Percentiles rank a stretch among this genome's conserved stretches.
Evolutionary conservation across 2,888 invertebrate genomes (phyloP).

Genomic region (Nemotelus pantherinus): DNA sequence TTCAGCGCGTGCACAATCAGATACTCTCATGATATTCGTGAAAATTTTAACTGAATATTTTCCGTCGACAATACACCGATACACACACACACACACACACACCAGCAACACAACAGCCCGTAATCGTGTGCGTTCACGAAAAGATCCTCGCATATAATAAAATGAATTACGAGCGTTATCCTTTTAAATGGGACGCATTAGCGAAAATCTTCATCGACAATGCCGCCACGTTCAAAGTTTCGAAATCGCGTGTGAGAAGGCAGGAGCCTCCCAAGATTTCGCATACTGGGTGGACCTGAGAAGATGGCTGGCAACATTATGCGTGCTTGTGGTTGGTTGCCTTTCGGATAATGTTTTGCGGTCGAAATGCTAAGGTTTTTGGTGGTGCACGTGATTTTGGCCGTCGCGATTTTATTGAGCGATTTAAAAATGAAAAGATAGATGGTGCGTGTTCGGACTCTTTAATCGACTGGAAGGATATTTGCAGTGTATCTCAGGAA

Average conservation of each 20-base stretch:
- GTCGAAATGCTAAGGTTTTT: neutral
- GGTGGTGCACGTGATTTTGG: conserved; percentile 23
- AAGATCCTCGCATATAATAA: neutral
- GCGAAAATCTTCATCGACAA: conserved; percentile 25
- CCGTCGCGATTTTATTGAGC: conserved; percentile 30
- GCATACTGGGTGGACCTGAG: neutral
- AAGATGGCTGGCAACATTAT: neutral
- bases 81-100: neutral
- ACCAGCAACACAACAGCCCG: neutral
- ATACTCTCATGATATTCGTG: neutral
- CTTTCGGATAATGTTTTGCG: too few species aligned
- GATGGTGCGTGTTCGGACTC: conserved; percentile 27
- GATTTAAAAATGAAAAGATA: conserved; percentile 35
- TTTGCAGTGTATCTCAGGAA: neutral
- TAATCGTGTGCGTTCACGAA: conserved; percentile 10
- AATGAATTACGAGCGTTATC: conserved; percentile 33
- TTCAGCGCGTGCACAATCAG: conserved; percentile 6
- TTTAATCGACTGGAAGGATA: conserved; percentile 29
- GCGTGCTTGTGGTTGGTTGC: neutral
- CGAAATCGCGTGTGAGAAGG: neutral
- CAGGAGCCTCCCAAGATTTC: neutral
- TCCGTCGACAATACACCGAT: neutral
- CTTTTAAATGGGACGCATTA: conserved; percentile 37
- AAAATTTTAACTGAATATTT: neutral
- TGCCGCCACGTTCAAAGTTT: neutral